Percentiles rank a stretch among this genome's conserved stretches.
Evolutionary conservation across 2,113 vertebrate genomes (phyloP).

Genomic region (Balaeniceps rex): DNA sequence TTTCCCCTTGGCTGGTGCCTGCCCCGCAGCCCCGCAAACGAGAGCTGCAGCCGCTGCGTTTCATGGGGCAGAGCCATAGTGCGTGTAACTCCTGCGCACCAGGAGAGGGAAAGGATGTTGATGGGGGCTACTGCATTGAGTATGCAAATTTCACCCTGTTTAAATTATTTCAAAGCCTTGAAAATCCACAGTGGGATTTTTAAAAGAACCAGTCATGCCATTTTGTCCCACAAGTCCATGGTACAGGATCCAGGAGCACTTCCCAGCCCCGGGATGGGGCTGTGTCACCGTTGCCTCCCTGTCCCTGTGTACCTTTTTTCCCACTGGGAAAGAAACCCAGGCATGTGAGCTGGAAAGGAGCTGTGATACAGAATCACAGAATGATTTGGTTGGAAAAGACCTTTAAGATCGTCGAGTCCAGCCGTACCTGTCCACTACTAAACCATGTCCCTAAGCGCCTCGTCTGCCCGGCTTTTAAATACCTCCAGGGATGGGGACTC

Average conservation of each 20-base stretch:
- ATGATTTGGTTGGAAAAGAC: too few species aligned
- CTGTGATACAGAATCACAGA: too few species aligned
- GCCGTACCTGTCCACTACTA: too few species aligned
- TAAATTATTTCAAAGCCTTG: background rate
- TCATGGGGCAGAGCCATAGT: background rate
- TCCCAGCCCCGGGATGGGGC: background rate
- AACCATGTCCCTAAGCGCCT: too few species aligned
- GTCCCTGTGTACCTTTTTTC: background rate
- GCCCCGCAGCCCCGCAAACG: background rate
- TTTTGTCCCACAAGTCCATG: background rate
- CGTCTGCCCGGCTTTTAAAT: too few species aligned
- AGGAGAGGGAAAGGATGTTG: background rate
- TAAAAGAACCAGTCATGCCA: accelerated
- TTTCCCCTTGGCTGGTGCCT: background rate
- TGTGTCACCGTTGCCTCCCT: background rate
- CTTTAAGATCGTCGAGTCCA: too few species aligned
- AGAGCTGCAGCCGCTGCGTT: background rate
- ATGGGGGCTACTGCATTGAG: background rate
- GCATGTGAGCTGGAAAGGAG: background rate
- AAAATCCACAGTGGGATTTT: background rate
- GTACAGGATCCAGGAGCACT: background rate
- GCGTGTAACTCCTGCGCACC: accelerated
- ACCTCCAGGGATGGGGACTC: too few species aligned
- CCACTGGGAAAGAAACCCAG: background rate
- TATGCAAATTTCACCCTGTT: background rate